A percentile compares a stretch with the other conserved stretches of the same genome.
phyloP scores from a whole-genome alignment of 2,888 invertebrate genomes.

The Meloe dianella region DNA sequence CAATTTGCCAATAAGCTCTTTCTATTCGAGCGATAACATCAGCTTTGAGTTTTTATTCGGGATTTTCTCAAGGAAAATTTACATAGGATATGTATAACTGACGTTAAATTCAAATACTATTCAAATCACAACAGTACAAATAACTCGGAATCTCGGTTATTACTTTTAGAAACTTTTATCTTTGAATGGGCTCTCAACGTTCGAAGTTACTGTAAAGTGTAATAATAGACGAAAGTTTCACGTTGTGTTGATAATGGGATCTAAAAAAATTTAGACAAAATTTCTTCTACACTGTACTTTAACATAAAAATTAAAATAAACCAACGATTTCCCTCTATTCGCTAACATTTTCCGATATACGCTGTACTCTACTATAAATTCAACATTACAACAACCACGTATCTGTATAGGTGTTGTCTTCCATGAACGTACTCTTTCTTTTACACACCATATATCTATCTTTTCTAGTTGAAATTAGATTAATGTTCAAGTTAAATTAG shows the following conservation, averaged over 20 bases:
- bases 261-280: background rate
- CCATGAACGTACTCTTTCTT: background rate
- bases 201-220: background rate
- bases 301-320: background rate
- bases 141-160: background rate
- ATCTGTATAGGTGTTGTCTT: background rate
- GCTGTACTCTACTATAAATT: background rate
- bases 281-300: too few species aligned
- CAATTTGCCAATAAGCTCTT: background rate
- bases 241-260: too few species aligned
- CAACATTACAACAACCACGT: background rate
- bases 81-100: background rate
- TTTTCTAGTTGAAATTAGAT: background rate
- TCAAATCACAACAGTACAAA: background rate
- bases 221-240: background rate
- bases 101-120: background rate
- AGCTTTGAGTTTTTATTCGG: background rate
- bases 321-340: background rate
- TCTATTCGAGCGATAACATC: background rate
- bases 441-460: background rate
- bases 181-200: background rate
- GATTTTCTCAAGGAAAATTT: background rate
- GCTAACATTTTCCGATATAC: background rate
- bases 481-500: conserved; percentile 7
- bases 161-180: background rate